Evolutionary conservation across 2,797 vertebrate species (phyloP).

Genomic region (Pseudochirops corinnae): DNA sequence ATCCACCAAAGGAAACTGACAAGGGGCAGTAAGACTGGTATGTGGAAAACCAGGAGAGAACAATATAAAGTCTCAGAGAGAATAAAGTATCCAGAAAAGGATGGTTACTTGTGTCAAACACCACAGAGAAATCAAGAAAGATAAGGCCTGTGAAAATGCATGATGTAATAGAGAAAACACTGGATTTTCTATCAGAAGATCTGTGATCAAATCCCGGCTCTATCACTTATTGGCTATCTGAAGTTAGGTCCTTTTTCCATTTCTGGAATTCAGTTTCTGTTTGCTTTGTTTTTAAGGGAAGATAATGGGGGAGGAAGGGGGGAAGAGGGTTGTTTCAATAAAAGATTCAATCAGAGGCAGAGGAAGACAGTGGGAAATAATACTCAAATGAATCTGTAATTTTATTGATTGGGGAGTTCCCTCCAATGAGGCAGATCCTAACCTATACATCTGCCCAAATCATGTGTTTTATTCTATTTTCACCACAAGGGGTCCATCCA

Average conservation of each 20-base stretch:
- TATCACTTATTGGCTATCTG: neutral
- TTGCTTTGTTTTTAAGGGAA: too few relatives aligned
- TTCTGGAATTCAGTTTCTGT: neutral
- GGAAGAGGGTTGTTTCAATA: neutral
- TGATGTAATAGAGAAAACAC: neutral
- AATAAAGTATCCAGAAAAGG: neutral
- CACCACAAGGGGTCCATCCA: neutral
- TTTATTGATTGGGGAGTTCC: neutral
- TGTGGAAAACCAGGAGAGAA: neutral
- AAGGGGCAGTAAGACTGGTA: neutral
- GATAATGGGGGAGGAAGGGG: neutral
- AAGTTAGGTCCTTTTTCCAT: neutral
- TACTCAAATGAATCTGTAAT: neutral
- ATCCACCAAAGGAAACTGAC: neutral
- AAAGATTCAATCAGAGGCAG: neutral
- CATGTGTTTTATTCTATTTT: neutral
- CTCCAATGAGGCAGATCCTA: neutral
- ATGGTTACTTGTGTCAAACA: neutral
- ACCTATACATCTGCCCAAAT: neutral
- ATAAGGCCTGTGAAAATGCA: neutral
- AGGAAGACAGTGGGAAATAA: neutral
- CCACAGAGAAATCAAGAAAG: neutral
- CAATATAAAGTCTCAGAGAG: neutral
- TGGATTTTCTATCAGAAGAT: neutral
- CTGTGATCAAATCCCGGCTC: neutral